phyloP scores from a whole-genome alignment of 2,888 invertebrate species.

The Brachyptera putata region DNA sequence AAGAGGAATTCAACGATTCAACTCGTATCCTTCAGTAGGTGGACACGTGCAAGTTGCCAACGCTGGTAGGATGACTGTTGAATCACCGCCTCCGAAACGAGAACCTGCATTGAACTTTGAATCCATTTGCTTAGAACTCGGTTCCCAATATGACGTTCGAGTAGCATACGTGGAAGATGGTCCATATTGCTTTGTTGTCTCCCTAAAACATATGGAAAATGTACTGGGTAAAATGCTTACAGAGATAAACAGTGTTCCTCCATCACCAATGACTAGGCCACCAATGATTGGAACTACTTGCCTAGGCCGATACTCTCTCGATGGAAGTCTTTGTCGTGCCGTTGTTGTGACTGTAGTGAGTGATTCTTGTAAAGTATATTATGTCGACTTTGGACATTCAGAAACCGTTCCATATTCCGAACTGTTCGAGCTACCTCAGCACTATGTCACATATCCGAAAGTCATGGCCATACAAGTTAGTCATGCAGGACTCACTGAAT shows the following conservation, averaged over 20 bases:
- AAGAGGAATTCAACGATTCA: too few species aligned
- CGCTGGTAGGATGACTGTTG: not conserved
- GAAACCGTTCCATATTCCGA: slow-evolving; percentile 66
- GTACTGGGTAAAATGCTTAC: slow-evolving; percentile 65
- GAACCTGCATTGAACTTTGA: too few species aligned
- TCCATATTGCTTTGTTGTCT: slow-evolving; percentile 71
- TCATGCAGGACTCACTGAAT: slow-evolving; percentile 61
- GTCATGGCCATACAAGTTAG: slow-evolving; percentile 73
- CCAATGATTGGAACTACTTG: slow-evolving; percentile 74
- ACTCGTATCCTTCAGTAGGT: too few species aligned
- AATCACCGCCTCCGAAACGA: not conserved
- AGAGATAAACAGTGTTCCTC: slow-evolving; percentile 58
- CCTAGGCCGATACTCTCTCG: slow-evolving; percentile 65
- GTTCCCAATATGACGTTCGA: slow-evolving; percentile 61
- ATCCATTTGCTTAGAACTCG: slow-evolving; percentile 52
- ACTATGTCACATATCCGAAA: slow-evolving; percentile 60
- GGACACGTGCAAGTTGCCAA: too few species aligned
- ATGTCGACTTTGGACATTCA: slow-evolving; percentile 76
- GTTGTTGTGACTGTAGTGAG: slow-evolving; percentile 69
- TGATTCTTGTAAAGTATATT: slow-evolving; percentile 69
- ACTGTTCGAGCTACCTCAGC: slow-evolving; percentile 69
- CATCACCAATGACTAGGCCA: slow-evolving; percentile 59
- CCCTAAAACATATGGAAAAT: slow-evolving; percentile 58
- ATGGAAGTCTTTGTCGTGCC: slow-evolving; percentile 67
- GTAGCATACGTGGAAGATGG: slow-evolving; percentile 77